These are phyloP conservation scores for Montifringilla adamsi DNA, from an alignment of 2,113 vertebrate genomes.

Conservation along the genomic window DNA sequence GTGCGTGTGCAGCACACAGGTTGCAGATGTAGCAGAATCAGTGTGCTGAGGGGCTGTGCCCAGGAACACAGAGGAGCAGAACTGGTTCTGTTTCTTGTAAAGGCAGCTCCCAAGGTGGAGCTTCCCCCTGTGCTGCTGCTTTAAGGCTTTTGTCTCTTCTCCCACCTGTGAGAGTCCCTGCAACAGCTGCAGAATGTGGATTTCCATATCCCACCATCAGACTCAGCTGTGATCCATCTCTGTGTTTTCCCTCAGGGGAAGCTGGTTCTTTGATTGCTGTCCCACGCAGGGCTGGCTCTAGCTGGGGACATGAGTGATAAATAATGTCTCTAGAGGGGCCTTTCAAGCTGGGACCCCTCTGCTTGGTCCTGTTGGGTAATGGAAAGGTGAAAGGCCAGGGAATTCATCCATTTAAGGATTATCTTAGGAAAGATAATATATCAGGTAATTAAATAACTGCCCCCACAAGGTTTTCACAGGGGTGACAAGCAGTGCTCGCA, in stretches of 20 bases:
- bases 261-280: neutral
- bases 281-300: neutral
- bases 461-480: neutral
- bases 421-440: neutral
- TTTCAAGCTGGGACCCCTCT: neutral
- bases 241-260: neutral
- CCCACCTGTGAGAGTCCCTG: neutral
- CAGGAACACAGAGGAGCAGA: neutral
- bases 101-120: neutral
- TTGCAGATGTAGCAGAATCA: accelerated
- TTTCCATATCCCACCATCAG: neutral
- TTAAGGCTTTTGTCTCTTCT: neutral
- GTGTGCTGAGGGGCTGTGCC: accelerated
- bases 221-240: constrained; percentile 7
- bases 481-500: neutral
- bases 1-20: accelerated
- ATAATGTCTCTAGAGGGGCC: neutral
- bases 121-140: neutral
- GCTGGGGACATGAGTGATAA: neutral
- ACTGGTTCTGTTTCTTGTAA: neutral
- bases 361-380: neutral
- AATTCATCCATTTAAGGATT: neutral
- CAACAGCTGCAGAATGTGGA: neutral
- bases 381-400: neutral
- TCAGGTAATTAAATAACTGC: constrained; percentile 20